Percentiles rank a stretch among this genome's conserved stretches.
Conservation (phyloP, 2,888 invertebrate species). For the Drosophila austrosaltans region DNA sequence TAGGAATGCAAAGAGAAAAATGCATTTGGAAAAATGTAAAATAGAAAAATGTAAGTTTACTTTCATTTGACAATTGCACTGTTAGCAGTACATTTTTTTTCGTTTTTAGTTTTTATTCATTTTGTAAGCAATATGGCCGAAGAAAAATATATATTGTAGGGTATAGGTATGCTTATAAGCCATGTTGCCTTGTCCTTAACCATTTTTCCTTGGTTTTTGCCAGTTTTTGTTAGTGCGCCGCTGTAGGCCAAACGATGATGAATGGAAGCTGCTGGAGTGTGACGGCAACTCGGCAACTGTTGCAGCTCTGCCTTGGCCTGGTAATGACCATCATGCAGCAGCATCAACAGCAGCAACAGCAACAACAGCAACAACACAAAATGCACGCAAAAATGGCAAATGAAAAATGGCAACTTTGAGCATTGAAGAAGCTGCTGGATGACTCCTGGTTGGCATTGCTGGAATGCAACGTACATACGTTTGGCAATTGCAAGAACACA, state of each 20-base stretch:
- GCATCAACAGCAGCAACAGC: constrained; percentile 19
- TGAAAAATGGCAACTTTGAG: constrained; percentile 41
- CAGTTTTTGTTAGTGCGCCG: constrained; percentile 19
- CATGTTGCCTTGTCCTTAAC: background rate
- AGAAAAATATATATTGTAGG: background rate
- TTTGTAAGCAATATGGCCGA: too few species aligned
- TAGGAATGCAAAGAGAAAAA: too few species aligned
- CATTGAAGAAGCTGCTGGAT: constrained; percentile 1
- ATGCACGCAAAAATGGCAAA: constrained; percentile 22
- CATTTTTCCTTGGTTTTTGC: constrained; percentile 31
- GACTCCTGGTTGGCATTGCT: constrained; percentile 13
- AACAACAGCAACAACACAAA: constrained; percentile 15
- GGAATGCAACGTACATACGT: constrained; percentile 30
- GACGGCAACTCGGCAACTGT: constrained; percentile 33
- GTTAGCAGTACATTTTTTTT: too few species aligned
- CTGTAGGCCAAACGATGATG: constrained; percentile 66
- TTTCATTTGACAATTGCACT: too few species aligned
- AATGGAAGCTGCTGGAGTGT: constrained; percentile 47
- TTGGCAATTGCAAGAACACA: constrained; percentile 47
- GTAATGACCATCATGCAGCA: constrained; percentile 36
- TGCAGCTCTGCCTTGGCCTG: constrained; percentile 42
- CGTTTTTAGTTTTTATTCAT: too few species aligned
- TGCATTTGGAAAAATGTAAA: too few species aligned
- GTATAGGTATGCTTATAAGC: background rate
- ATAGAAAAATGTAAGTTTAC: too few species aligned